A percentile compares a stretch with the other conserved stretches of the same genome.
Evolutionary conservation across 2,888 invertebrate genomes (phyloP).

Genomic region (Thymelicus lineola): DNA sequence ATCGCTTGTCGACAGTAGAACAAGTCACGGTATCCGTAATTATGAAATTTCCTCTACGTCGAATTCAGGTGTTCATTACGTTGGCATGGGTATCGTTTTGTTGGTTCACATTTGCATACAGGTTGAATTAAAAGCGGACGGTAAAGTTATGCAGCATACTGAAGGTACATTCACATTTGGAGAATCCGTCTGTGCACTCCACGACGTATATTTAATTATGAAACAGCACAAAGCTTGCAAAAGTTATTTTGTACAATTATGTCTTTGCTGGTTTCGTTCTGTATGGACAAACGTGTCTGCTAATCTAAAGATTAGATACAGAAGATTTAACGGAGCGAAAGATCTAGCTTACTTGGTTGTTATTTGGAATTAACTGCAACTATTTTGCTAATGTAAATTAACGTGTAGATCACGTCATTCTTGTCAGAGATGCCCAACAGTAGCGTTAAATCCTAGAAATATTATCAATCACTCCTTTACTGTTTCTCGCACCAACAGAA

Average conservation of each 20-base stretch:
- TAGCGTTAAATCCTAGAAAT: no score
- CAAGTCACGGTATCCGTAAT: conserved; percentile 30
- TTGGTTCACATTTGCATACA: conserved; percentile 40
- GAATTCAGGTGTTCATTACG: conserved; percentile 45
- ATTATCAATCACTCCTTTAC: no score
- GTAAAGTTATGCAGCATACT: conserved; percentile 28
- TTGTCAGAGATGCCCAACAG: no score
- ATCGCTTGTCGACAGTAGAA: neutral
- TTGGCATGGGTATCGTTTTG: conserved; percentile 41
- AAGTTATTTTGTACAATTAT: conserved; percentile 22
- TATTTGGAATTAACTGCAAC: no score
- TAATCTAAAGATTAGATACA: neutral
- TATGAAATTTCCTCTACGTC: conserved; percentile 40
- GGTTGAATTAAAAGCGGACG: conserved; percentile 36
- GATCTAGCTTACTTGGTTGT: no score
- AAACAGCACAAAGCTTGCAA: conserved; percentile 33
- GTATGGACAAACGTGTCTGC: neutral
- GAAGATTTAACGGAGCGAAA: no score
- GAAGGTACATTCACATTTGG: conserved; percentile 26
- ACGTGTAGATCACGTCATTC: no score
- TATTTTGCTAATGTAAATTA: no score
- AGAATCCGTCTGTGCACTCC: conserved; percentile 26
- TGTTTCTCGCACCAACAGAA: no score
- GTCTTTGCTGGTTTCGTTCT: conserved; percentile 7
- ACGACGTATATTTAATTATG: conserved; percentile 30